Conservation (phyloP, 2,113 vertebrate species). For the Anoplopoma fimbria region DNA sequence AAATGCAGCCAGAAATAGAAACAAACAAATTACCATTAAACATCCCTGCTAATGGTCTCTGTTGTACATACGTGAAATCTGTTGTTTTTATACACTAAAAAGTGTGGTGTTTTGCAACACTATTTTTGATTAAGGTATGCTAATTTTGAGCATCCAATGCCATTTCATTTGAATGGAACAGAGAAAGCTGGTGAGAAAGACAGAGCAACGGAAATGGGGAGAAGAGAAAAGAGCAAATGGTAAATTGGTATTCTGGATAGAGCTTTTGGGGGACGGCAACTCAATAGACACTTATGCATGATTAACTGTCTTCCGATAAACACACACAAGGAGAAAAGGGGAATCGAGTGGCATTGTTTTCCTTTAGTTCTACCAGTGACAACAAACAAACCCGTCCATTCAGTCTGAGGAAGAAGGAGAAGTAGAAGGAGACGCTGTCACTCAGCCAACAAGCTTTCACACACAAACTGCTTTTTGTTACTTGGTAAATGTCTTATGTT, state of each 20-base stretch:
- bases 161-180: conserved; percentile 1
- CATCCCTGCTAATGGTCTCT: not conserved
- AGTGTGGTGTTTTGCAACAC: conserved; percentile 1
- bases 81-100: not conserved
- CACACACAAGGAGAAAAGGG: conserved; percentile 39
- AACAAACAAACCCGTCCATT: conserved; percentile 72
- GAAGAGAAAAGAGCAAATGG: not conserved
- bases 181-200: not conserved
- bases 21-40: conserved; percentile 34
- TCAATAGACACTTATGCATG: conserved; percentile 46
- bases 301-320: conserved; percentile 52
- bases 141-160: conserved; percentile 10
- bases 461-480: conserved; percentile 64
- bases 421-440: conserved; percentile 58
- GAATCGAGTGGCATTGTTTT: conserved; percentile 63
- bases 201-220: not conserved
- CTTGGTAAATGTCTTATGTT: conserved; percentile 41
- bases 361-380: conserved; percentile 65
- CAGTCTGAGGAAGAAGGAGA: conserved; percentile 45
- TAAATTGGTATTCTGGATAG: conserved; percentile 46
- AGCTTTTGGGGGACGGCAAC: not conserved
- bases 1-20: conserved; percentile 51
- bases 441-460: conserved; percentile 64
- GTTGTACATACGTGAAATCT: not conserved
- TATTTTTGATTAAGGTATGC: not conserved